Evolutionary conservation across 2,888 invertebrate genomes (phyloP), one percentile per base, ranked within the genome.

Genomic region (Drosophila kuntzei): DNA sequence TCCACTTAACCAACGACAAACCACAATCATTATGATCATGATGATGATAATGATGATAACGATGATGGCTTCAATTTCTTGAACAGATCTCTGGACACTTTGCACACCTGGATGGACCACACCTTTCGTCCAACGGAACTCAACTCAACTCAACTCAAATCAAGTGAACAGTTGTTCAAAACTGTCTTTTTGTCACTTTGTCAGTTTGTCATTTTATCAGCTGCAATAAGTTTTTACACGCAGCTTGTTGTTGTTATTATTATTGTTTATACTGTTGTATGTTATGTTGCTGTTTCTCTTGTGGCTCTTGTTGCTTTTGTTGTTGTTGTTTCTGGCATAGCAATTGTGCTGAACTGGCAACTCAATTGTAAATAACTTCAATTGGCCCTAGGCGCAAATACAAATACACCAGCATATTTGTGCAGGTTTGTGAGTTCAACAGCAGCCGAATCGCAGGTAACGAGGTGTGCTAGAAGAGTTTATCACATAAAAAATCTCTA

Each of bases 341-440:
- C 70, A 78, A 71, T 72, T 72, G 60, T 78, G 89, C 84, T 83
- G 89, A 86, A 55, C 65, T 69, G 71, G 72, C 89, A 79, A 82
- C 76, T 85, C 66, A 57, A 76, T 83, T 86, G 87, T 87, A 86
- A 85, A 86, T 84, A 83, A 74, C 72, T 76, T 73, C 80, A 83
- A 72, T 86, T 86, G 78, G 88, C 83, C 75, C 71, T 77, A 76
- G 76, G 79, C 70, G 62, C 79, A 71, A 86, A 77, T 68, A 76
- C 67, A 59, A 50, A 36, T 55, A 55, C n/a, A 25, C 36, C 27
- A 25, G 46, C 16, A 46, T 61, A 46, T 54, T 66, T 83, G 47
- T 53, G 63, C 57, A 57, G 47, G 53, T 59, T 64, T 64, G 69
- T 44, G 27, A 51, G 62, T 29, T 53, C 50, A 39, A 43, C 59